Conservation (phyloP, 2,888 invertebrate genomes). For the Parascotia fuliginaria region DNA sequence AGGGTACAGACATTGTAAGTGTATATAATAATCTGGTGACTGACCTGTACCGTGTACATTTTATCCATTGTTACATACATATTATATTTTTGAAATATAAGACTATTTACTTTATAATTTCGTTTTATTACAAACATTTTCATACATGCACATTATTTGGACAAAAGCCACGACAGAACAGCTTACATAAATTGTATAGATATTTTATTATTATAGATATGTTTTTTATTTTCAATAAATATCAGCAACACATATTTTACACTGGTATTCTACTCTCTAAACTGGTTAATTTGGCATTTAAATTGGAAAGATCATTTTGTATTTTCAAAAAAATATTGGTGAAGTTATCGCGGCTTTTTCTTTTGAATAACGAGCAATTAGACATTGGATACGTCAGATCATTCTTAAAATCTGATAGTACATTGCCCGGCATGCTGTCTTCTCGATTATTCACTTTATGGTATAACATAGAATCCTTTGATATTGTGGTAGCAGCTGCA, state of each 20-base stretch:
- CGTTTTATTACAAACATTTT: conserved; percentile 19
- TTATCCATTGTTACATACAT: conserved; percentile 13
- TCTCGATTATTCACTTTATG: conserved; percentile 44
- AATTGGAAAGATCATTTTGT: conserved; percentile 67
- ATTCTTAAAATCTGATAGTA: conserved; percentile 52
- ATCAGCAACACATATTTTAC: too few relatives aligned
- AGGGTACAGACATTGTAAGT: conserved; percentile 4
- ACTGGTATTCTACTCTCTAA: conserved; percentile 65
- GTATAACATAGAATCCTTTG: conserved; percentile 46
- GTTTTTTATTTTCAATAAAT: too few relatives aligned
- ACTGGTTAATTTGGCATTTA: conserved; percentile 67
- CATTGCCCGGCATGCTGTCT: conserved; percentile 29
- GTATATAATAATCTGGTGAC: conserved; percentile 47
- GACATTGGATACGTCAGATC: conserved; percentile 66
- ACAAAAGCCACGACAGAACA: too few relatives aligned
- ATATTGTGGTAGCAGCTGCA: conserved; percentile 51
- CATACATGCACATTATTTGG: too few relatives aligned
- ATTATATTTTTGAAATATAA: conserved; percentile 37
- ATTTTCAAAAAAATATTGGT: conserved; percentile 70
- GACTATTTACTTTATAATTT: conserved; percentile 26
- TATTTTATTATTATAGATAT: too few relatives aligned
- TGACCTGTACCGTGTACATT: conserved; percentile 32
- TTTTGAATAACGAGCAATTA: conserved; percentile 64
- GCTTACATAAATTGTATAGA: too few relatives aligned
- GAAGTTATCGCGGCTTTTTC: conserved; percentile 70